Base-by-base conservation (phyloP, 2,888 invertebrate species). In the Lamellibrachia columna region DNA sequence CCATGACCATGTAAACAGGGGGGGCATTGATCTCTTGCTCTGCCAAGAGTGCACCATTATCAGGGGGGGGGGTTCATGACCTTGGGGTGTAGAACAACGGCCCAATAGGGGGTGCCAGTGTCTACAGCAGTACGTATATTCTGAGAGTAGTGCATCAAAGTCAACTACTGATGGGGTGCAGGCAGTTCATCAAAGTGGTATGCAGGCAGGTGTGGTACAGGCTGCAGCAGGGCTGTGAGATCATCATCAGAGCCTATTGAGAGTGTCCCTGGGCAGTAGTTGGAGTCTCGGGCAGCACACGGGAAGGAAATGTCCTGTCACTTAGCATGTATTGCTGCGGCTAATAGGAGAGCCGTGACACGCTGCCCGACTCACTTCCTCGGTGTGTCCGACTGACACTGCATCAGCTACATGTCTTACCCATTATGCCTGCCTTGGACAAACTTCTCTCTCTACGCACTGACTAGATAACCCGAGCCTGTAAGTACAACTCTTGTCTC, bases 231-330 rank as follows among this genome's bases (percentile, higher is more conserved):
- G 40, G 40, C 40, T 40, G 40, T 40, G 40, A 40, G 40, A 40
- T 40, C 75, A 22, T 75, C 75, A 15, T 75, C 15, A 6, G 15
- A 3, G 4, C 9, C 15, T 60, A 22, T 60, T 75, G 75, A 75
- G 75, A 75, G n/a, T 75, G 22, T 75, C 75, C 55, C 75, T 75
- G 3, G 75, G 75, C 22, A 15, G 75, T 15, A 75, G 75, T n/a
- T 15, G 75, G 22, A 75, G 75, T 15, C 22, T 15, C 6, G n/a
- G 22, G 15, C 75, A 22, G 22, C n/a, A n/a, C 22, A 40, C 40
- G 40, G 75, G 75, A 75, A 75, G 75, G 75, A 75, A 75, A n/a
- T 75, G 75, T 75, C n/a, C 75, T 75, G 75, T 75, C 75, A 75
- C 75, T 75, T 75, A 75, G 4, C 75, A 75, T 22, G 22, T 75